Conservation (phyloP, 2,113 vertebrate genomes). For the Donacobius atricapilla region DNA sequence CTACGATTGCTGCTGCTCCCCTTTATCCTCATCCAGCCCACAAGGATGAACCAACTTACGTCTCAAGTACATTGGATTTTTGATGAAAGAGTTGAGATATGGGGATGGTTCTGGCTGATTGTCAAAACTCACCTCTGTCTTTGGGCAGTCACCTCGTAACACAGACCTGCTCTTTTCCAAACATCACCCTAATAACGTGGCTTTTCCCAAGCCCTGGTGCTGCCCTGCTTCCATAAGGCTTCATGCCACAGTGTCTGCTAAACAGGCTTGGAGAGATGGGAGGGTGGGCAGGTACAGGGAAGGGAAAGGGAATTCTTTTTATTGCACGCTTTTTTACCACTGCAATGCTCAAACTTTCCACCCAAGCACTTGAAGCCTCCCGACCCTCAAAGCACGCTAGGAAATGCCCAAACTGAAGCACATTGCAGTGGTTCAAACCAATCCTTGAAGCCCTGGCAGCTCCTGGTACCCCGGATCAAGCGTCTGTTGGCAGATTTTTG, state of each 20-base stretch:
- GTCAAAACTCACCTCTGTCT: neutral
- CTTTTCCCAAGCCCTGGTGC: neutral
- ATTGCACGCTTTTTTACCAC: neutral
- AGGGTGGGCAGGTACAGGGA: neutral
- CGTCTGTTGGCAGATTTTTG: neutral
- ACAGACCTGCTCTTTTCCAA: neutral
- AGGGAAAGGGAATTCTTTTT: slow-evolving; percentile 31
- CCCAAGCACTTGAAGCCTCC: neutral
- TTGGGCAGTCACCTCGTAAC: neutral
- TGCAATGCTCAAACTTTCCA: slow-evolving; percentile 44
- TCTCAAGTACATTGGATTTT: neutral
- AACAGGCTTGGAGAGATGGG: neutral
- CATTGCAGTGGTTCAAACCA: fast-evolving
- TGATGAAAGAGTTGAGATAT: neutral
- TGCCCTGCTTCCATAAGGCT: neutral
- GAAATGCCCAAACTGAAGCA: neutral
- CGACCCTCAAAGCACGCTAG: neutral
- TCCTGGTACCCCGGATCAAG: neutral
- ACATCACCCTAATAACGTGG: fast-evolving
- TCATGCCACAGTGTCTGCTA: neutral
- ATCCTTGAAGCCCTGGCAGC: neutral
- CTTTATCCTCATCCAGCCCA: neutral
- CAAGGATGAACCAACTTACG: fast-evolving
- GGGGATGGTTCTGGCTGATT: neutral
- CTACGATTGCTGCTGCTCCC: fast-evolving